Evolutionary conservation across 2,113 vertebrate species (phyloP).

Genomic region (Rhinichthys klamathensis): DNA sequence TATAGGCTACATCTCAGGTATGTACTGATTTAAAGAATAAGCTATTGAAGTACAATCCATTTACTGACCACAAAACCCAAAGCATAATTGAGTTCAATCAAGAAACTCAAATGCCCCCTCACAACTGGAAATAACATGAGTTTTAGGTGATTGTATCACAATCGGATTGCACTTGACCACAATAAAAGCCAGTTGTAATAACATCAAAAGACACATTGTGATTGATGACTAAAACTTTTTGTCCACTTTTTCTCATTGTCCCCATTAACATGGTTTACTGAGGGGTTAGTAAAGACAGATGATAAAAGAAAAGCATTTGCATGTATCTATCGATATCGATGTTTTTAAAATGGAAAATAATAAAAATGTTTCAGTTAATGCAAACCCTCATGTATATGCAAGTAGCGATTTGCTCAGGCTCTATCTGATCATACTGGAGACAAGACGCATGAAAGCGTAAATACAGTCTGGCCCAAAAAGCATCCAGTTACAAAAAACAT

Average conservation of each 20-base stretch:
- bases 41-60: background rate
- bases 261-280: too few species aligned
- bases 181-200: too few species aligned
- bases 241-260: background rate
- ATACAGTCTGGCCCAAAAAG: background rate
- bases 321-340: background rate
- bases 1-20: background rate
- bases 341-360: background rate
- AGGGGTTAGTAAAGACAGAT: background rate
- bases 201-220: background rate
- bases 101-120: background rate
- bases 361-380: background rate
- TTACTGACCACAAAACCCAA: background rate
- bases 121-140: background rate
- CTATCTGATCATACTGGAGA: background rate
- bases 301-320: background rate
- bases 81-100: background rate
- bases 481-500: background rate
- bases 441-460: background rate
- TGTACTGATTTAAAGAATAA: background rate
- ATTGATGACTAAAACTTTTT: background rate
- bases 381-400: background rate
- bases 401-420: background rate
- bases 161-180: background rate
- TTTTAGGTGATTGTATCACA: background rate